Base-by-base conservation (phyloP, 2,888 invertebrate genomes). In the Arge pagana region DNA sequence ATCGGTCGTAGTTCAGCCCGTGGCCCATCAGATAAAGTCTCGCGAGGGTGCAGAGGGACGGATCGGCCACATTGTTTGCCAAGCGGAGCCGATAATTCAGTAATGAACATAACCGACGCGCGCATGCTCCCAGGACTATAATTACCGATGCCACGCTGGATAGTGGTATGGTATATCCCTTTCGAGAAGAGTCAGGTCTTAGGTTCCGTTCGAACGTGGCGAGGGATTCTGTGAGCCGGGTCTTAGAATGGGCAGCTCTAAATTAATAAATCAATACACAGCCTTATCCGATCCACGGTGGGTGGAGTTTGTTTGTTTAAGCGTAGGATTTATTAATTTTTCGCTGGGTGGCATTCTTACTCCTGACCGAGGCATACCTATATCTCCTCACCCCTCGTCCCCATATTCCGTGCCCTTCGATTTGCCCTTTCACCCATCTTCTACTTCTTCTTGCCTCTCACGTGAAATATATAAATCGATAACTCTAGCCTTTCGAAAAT, bases 281-380 rank as follows among this genome's bases (percentile, higher is more conserved):
- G 56, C 62, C 72, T 74, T 74, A 74, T 74, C 74, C 72, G 73
- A 74, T 74, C 70, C 63, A 64, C 66, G 65, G 69, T 73, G 69
- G 74, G 74, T 74, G 74, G 74, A 74, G 73, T 71, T 73, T 73
- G 72, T 74, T 73, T 74, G 74, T 72, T 74, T 72, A 74, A 74
- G 71, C 70, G 71, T 70, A 67, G 71, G 72, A 71, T 72, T 74
- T 72, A 72, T 72, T 73, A 72, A 74, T 72, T 73, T 73, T 74
- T 68, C 62, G 65, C 67, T 72, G 73, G 74, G 73, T 73, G 73
- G 73, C 70, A 71, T 63, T 43, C 36, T 62, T 56, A n/a, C n/a
- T n/a, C 55, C 61, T 53, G 56, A 55, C 39, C 19, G n/a, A 26
- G 33, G 35, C 15, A 10, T 30, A 16, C 40, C 19, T 43, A 50